phyloP scores from a whole-genome alignment of 2,797 vertebrate genomes.

The Malurus leucopterus region DNA sequence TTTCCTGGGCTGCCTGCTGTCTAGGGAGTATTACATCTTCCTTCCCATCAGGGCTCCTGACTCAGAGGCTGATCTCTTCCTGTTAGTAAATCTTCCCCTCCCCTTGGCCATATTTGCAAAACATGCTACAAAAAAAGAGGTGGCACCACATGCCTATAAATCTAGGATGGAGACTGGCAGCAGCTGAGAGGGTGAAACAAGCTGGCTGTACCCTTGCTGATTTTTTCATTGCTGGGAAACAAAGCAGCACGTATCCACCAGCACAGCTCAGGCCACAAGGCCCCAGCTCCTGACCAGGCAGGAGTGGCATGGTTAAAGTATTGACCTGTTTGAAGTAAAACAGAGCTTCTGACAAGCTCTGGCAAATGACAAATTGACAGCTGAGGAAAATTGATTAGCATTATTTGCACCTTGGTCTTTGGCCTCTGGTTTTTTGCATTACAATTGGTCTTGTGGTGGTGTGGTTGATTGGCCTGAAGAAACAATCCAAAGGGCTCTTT shows the following conservation, averaged over 20 bases:
- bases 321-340: background rate
- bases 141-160: constrained; percentile 7
- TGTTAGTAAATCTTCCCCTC: constrained; percentile 13
- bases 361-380: background rate
- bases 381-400: background rate
- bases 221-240: background rate
- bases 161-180: constrained; percentile 3
- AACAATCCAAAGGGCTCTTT: background rate
- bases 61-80: constrained; percentile 38
- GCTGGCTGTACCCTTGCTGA: background rate
- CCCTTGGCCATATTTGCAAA: constrained; percentile 28
- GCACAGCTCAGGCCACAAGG: background rate
- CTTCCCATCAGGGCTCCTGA: constrained; percentile 26
- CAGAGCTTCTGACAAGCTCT: background rate
- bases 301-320: background rate
- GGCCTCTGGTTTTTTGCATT: background rate
- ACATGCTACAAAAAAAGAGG: background rate
- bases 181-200: background rate
- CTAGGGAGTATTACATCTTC: constrained; percentile 40
- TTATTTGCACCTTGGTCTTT: background rate
- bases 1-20: constrained; percentile 43
- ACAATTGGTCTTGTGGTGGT: background rate
- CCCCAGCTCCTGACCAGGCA: background rate
- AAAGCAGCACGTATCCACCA: background rate
- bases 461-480: background rate